These are phyloP conservation scores for Oreochromis spilurus DNA, from an alignment of 2,113 vertebrate genomes.

Conservation along the genomic window DNA sequence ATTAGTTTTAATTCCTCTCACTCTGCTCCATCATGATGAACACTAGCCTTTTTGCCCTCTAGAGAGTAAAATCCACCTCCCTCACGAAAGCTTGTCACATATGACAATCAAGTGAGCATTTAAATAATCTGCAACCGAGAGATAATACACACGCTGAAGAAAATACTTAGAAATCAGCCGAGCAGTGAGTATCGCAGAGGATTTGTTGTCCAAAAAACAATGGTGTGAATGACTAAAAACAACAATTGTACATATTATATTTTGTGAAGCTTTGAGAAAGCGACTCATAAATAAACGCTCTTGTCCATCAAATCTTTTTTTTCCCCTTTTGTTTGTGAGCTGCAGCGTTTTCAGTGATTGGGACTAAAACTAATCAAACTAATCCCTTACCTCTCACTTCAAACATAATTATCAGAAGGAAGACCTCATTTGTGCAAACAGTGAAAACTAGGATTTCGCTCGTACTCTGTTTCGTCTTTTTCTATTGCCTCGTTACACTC, in stretches of 20 bases:
- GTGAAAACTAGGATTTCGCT: constrained; percentile 39
- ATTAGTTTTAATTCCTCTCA: constrained; percentile 95
- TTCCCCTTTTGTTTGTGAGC: neutral
- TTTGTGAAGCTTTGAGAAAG: neutral
- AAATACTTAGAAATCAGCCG: neutral
- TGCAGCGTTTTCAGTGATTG: neutral
- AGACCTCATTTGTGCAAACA: constrained; percentile 45
- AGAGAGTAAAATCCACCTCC: constrained; percentile 75
- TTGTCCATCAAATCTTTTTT: neutral
- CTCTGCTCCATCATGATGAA: constrained; percentile 90
- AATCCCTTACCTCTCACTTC: constrained; percentile 2
- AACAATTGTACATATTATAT: neutral
- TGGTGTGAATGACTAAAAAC: neutral
- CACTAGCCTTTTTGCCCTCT: constrained; percentile 92
- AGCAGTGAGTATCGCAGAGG: neutral
- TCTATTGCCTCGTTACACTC: constrained; percentile 41
- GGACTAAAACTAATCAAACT: neutral
- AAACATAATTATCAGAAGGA: constrained; percentile 29
- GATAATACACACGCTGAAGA: neutral
- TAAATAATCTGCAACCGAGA: constrained; percentile 40
- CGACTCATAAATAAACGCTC: neutral
- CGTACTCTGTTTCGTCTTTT: neutral
- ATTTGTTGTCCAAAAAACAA: neutral
- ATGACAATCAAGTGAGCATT: constrained; percentile 73
- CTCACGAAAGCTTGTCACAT: constrained; percentile 54